Evolutionary conservation across 2,113 vertebrate genomes (phyloP).

Genomic region (Ellobius talpinus): DNA sequence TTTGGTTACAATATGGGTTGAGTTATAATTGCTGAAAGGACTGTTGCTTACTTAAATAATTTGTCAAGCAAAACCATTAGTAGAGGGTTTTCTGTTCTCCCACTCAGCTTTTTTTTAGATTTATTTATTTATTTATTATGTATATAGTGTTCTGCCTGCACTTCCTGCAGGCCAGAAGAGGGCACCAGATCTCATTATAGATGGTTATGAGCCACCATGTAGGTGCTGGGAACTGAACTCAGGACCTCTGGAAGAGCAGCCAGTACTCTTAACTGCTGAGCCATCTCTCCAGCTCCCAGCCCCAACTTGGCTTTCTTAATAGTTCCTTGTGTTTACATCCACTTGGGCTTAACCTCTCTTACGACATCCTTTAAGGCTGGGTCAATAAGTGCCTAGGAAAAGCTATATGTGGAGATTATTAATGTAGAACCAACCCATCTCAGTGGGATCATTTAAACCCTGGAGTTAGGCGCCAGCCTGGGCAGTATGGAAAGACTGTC

Average conservation of each 20-base stretch:
- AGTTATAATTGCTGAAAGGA: conserved; percentile 1
- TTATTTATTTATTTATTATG: no score
- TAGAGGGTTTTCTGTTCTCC: not conserved
- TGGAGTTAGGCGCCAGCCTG: not conserved
- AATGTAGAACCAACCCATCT: not conserved
- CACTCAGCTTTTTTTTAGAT: no score
- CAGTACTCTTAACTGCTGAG: no score
- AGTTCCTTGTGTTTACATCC: not conserved
- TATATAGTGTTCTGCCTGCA: no score
- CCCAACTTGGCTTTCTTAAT: not conserved
- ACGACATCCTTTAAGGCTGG: not conserved
- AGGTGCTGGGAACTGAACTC: no score
- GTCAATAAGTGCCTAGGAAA: not conserved
- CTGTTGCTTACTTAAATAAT: conserved; percentile 2
- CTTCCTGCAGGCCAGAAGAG: no score
- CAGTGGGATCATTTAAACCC: not conserved
- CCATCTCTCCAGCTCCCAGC: no score
- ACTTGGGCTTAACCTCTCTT: not conserved
- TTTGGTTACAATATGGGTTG: conserved; percentile 19
- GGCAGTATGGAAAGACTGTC: not conserved
- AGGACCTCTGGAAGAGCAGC: no score
- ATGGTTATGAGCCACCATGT: no score
- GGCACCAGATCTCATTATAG: no score
- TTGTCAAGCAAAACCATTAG: not conserved
- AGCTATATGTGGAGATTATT: not conserved